Evolutionary conservation across 2,888 invertebrate species (phyloP).

Genomic region (Pocota personata): DNA sequence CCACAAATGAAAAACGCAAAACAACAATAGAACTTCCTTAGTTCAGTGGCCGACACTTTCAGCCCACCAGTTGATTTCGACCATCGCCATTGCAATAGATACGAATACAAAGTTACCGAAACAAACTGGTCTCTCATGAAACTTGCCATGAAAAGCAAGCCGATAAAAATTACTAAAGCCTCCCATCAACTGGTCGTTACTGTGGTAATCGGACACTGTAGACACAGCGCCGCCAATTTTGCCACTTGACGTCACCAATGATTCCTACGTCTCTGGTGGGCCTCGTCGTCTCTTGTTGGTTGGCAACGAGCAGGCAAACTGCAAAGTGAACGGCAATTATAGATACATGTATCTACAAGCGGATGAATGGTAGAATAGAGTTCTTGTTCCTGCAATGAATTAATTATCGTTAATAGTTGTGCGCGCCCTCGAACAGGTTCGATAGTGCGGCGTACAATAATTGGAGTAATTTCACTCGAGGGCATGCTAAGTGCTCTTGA

Average conservation of each 20-base stretch:
- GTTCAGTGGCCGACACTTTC: conserved; percentile 16
- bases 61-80: conserved; percentile 69
- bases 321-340: conserved; percentile 62
- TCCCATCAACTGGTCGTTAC: conserved; percentile 31
- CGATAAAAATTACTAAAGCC: conserved; percentile 29
- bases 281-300: conserved; percentile 12
- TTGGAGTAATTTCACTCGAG: conserved; percentile 71
- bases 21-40: conserved; percentile 12
- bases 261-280: conserved; percentile 55
- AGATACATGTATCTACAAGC: conserved; percentile 51
- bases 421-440: conserved; percentile 72
- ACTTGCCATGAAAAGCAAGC: background rate
- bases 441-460: conserved; percentile 69
- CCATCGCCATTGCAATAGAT: conserved; percentile 11
- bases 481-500: conserved; percentile 69
- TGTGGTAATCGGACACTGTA: conserved; percentile 69
- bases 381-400: conserved; percentile 67
- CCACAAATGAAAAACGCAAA: background rate
- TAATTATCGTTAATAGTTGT: conserved; percentile 73
- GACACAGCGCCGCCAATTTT: conserved; percentile 73
- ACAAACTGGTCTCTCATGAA: background rate
- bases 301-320: conserved; percentile 21
- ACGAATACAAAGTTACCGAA: background rate
- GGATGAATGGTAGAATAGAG: conserved; percentile 17
- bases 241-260: conserved; percentile 67